Base-by-base conservation (phyloP, 1,140 invertebrate genomes). In the Drusus annulatus region DNA sequence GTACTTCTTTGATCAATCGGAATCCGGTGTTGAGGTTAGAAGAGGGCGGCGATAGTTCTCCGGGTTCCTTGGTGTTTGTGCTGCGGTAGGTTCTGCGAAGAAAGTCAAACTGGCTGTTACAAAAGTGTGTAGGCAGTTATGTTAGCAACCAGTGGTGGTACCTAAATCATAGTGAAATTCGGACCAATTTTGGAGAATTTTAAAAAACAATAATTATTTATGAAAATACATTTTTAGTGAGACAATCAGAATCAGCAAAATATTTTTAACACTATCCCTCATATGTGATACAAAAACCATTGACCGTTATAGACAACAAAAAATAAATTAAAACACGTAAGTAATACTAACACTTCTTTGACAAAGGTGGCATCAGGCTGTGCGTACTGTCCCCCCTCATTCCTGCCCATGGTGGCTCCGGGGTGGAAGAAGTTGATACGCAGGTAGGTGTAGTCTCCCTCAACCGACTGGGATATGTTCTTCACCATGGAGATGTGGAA, bases 401-500 rank as follows among this genome's bases (percentile, higher is more conserved):
- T 97, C 81, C 96, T 94, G 1, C 97, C 97, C 92, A 99, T 95
- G 3, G 97, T 96, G 13, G 97, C 96, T 10, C 98, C 98, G 28
- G 98, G 98, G 90, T 99, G 98, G 88, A 98, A 99, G 88, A 99
- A 99, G 88, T 99, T 99, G 84, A 99, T 96, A 86, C 99, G 93
- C 78, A 99, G 93, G 90, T 99, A 99, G 0, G 98, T 99, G 87
- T 99, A 99, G 88, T 99, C 98, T 50, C 99, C 99, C 90, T 99
- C 98, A 19, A 99, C 96, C 0, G 97, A 98, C 86, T 98, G 97
- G 25, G 97, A 98, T 85, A 99, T 98, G 87, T 99, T 99, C 90
- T 99, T 99, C 65, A 99, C 98, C 3, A 97, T 99, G 0, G 98
- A 98, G 87, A 99, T 99, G 87, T 99, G 98, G 88, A 99, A 99